Conservation (phyloP, 2,113 vertebrate genomes). For the Bos indicus region DNA sequence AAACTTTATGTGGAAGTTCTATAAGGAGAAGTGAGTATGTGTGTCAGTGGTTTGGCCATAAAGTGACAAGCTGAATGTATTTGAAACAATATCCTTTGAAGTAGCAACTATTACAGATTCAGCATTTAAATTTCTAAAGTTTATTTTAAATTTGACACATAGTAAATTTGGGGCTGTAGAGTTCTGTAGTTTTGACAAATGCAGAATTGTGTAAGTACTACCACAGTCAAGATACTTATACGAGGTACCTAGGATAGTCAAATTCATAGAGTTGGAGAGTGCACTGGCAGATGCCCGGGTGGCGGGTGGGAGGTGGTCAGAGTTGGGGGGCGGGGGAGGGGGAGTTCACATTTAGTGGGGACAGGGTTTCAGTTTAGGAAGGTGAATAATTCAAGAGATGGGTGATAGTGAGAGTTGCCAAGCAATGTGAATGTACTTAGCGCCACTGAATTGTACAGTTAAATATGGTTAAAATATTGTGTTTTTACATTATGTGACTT, state of each 20-base stretch:
- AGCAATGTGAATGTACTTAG: not conserved
- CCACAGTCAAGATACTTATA: not conserved
- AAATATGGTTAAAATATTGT: not conserved
- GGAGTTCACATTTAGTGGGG: not conserved
- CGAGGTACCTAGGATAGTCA: not conserved
- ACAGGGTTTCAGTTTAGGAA: not conserved
- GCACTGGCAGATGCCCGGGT: rapidly evolving
- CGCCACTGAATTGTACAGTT: not conserved
- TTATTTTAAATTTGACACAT: not conserved
- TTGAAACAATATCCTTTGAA: not conserved
- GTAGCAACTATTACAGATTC: not conserved
- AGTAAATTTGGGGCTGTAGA: not conserved
- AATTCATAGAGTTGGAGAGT: not conserved
- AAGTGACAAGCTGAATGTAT: not conserved
- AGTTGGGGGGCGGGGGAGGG: rapidly evolving
- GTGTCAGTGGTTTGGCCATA: not conserved
- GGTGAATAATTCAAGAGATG: not conserved
- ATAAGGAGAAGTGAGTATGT: not conserved
- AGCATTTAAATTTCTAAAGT: not conserved
- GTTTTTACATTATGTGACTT: not conserved
- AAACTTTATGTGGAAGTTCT: not conserved
- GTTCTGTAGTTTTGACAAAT: not conserved
- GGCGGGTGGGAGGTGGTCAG: not conserved
- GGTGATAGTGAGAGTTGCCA: not conserved
- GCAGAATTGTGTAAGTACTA: not conserved